Evolutionary conservation across 1,140 invertebrate genomes (phyloP).

Genomic region (Andricus grossulariae): DNA sequence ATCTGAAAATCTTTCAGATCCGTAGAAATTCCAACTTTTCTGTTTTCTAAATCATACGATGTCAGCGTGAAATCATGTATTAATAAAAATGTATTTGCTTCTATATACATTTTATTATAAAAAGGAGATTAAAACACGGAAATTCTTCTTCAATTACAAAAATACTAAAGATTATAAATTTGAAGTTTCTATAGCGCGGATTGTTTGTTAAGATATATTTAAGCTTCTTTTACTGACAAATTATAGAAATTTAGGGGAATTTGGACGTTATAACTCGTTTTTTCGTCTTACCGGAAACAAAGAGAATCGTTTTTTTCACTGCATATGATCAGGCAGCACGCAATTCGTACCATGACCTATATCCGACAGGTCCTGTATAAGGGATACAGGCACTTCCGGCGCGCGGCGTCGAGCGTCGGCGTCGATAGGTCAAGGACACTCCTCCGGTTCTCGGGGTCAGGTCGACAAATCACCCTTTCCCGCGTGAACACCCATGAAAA

Average conservation of each 20-base stretch:
- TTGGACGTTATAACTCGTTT: background rate
- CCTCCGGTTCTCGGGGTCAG: conserved; percentile 71
- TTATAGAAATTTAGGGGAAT: background rate
- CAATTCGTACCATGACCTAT: conserved; percentile 19
- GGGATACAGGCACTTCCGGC: conserved; percentile 35
- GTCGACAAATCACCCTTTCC: conserved; percentile 75
- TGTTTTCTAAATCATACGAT: too few species aligned
- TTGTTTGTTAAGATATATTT: too few species aligned
- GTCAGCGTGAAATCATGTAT: too few species aligned
- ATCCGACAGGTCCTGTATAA: conserved; percentile 26
- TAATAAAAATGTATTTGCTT: too few species aligned
- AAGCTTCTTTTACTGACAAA: too few species aligned
- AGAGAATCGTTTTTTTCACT: background rate
- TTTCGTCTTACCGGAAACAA: background rate
- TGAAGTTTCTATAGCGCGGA: too few species aligned
- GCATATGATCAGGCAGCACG: conserved; percentile 3
- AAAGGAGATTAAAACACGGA: too few species aligned
- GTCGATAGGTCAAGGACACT: conserved; percentile 75
- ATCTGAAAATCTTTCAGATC: too few species aligned
- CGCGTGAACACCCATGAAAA: conserved; percentile 62
- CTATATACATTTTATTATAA: too few species aligned
- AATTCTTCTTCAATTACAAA: too few species aligned
- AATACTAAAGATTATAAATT: too few species aligned
- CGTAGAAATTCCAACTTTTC: too few species aligned
- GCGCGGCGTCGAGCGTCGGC: conserved; percentile 54